Conservation (phyloP, 2,113 vertebrate genomes). For the Sitta europaea region DNA sequence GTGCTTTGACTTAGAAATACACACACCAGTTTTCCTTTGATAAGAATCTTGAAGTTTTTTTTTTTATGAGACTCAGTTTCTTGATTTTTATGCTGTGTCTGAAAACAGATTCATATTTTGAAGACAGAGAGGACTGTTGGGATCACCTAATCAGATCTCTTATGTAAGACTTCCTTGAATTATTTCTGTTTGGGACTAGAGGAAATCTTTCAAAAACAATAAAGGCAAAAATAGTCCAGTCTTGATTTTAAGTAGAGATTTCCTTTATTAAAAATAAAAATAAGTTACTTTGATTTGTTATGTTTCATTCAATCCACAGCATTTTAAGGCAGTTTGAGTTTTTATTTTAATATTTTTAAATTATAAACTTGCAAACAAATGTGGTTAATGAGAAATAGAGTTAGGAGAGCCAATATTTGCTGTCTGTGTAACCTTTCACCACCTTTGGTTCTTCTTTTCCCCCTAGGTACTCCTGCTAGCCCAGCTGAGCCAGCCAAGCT, state of each 20-base stretch:
- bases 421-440: not conserved
- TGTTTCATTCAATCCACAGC: not conserved
- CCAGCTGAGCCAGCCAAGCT: not conserved
- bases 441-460: not conserved
- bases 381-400: not conserved
- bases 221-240: conserved; percentile 10
- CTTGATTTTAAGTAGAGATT: conserved; percentile 25
- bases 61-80: not conserved
- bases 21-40: not conserved
- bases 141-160: not conserved
- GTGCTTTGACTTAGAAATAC: not conserved
- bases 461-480: not conserved
- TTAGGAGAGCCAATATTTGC: not conserved
- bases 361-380: not conserved
- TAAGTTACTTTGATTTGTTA: not conserved
- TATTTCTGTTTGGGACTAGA: conserved; percentile 38
- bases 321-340: not conserved
- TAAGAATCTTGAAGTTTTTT: not conserved
- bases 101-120: not conserved
- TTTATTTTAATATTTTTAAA: not conserved
- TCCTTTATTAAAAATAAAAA: conserved; percentile 17
- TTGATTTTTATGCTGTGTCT: not conserved
- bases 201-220: conserved; percentile 36
- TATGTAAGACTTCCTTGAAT: conserved; percentile 54
- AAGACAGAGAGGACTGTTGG: not conserved